Percentiles rank a stretch among this genome's conserved stretches.
Conservation (phyloP, 2,113 vertebrate species). For the Oncorhynchus gorbuscha region DNA sequence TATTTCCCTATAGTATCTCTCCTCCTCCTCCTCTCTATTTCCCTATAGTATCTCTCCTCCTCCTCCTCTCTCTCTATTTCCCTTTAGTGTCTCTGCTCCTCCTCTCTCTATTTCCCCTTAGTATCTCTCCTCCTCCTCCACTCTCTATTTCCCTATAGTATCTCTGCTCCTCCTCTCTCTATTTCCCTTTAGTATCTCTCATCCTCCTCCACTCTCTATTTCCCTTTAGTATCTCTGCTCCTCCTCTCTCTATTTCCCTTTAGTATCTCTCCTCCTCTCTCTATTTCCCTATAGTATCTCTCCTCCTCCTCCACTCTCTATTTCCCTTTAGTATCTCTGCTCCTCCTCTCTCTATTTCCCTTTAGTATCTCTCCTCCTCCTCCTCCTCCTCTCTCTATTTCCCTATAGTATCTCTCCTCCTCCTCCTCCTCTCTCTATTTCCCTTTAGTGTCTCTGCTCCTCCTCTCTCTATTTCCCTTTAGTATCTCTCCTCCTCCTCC, state of each 20-base stretch:
- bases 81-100: too few relatives aligned
- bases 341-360: not conserved
- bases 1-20: too few relatives aligned
- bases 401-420: too few relatives aligned
- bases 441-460: not conserved
- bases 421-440: too few relatives aligned
- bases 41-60: too few relatives aligned
- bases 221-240: not conserved
- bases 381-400: not conserved
- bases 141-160: not conserved
- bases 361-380: not conserved
- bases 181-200: too few relatives aligned
- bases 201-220: too few relatives aligned
- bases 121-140: too few relatives aligned
- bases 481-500: not conserved
- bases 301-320: not conserved
- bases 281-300: too few relatives aligned
- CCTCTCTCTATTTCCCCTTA: not conserved
- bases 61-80: too few relatives aligned
- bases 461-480: not conserved
- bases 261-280: slow-evolving; percentile 1
- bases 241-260: not conserved
- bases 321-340: not conserved
- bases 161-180: not conserved
- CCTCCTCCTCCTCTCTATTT: not conserved